These are phyloP conservation scores for Merodon equestris DNA, from an alignment of 2,888 invertebrate species.

Conservation along the genomic window DNA sequence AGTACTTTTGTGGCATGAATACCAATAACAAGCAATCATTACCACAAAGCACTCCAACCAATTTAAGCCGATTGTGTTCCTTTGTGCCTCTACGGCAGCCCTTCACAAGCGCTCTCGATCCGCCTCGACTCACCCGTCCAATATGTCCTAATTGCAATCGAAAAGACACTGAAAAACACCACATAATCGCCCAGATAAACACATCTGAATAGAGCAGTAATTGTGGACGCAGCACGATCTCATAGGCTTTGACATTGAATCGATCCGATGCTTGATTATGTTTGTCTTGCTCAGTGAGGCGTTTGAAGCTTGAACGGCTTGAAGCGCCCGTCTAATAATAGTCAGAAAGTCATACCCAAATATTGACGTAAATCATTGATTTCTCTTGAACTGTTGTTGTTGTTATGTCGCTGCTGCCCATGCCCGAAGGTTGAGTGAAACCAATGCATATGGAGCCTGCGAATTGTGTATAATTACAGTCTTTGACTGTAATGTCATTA, in stretches of 20 bases:
- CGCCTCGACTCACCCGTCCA: too few species aligned
- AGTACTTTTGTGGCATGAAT: too few species aligned
- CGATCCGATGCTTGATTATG: constrained; percentile 4
- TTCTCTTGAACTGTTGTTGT: constrained; percentile 1
- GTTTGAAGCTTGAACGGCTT: too few species aligned
- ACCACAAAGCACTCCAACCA: too few species aligned
- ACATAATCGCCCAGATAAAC: too few species aligned
- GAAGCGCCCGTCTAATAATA: constrained; percentile 14
- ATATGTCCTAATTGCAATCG: too few species aligned
- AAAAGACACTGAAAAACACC: too few species aligned
- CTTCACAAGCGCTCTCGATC: too few species aligned
- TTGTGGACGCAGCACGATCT: neutral
- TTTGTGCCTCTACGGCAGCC: too few species aligned
- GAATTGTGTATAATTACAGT: neutral
- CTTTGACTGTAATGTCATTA: too few species aligned
- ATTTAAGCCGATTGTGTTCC: too few species aligned
- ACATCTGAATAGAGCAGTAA: neutral
- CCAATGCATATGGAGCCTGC: neutral
- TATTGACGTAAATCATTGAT: constrained; percentile 27
- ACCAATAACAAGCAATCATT: too few species aligned
- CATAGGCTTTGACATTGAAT: constrained; percentile 17
- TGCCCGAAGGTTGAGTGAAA: neutral
- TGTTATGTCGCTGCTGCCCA: neutral
- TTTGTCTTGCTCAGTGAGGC: constrained; percentile 13
- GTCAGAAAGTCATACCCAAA: constrained; percentile 14